Conservation (phyloP, 2,797 vertebrate genomes). For the Sebastes goodei region DNA sequence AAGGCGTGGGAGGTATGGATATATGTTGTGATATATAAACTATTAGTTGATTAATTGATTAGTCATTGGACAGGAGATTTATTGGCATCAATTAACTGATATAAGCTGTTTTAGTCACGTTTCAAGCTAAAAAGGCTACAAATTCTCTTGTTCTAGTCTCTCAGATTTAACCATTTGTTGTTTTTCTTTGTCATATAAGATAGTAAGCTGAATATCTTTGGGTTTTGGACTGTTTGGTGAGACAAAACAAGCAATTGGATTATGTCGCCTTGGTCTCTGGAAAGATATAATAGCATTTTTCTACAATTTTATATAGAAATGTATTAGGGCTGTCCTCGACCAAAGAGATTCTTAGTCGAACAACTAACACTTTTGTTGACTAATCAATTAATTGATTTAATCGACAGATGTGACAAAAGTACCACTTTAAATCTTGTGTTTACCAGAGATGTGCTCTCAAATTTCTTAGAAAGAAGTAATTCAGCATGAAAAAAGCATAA, state of each 20-base stretch:
- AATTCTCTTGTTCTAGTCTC: neutral
- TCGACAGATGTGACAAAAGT: no score
- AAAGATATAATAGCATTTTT: neutral
- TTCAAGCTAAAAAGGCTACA: neutral
- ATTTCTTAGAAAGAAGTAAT: no score
- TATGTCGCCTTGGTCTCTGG: neutral
- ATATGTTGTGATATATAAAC: neutral
- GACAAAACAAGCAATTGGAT: neutral
- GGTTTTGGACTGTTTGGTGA: no score
- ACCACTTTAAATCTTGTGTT: no score
- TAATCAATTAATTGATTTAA: no score
- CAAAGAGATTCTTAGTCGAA: no score
- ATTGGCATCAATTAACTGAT: neutral
- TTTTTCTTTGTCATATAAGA: neutral
- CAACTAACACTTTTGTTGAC: rapidly evolving
- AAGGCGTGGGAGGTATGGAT: neutral
- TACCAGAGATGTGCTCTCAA: no score
- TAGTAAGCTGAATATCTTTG: no score
- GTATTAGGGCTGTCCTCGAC: no score
- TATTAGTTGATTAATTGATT: neutral
- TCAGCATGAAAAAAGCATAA: no score
- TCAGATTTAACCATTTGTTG: neutral
- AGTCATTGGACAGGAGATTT: neutral
- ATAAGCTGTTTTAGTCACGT: neutral
- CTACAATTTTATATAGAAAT: neutral